These are phyloP conservation scores for Crotalus viridis DNA, from an alignment of 2,113 vertebrate genomes.

Conservation along the genomic window DNA sequence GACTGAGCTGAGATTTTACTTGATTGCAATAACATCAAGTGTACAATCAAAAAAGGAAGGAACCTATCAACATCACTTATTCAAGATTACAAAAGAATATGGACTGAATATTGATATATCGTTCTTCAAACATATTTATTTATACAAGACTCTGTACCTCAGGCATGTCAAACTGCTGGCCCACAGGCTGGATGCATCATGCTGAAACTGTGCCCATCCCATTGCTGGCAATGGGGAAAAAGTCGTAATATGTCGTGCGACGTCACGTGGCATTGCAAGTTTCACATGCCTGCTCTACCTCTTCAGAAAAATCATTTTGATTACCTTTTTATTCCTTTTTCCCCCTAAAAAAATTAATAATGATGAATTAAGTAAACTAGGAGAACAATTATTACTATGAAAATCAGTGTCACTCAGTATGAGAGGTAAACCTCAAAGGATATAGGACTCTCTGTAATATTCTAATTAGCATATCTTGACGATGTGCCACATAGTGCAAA, in stretches of 20 bases:
- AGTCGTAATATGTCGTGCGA: too few species aligned
- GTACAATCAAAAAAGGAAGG: background rate
- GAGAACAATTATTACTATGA: background rate
- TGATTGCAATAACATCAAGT: background rate
- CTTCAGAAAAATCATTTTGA: background rate
- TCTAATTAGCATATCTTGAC: background rate
- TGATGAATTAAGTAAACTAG: background rate
- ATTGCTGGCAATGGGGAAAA: too few species aligned
- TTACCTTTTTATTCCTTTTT: background rate
- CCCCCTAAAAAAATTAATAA: background rate
- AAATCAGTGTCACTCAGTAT: background rate
- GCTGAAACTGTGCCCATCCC: too few species aligned
- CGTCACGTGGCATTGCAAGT: too few species aligned
- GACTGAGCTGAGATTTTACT: background rate
- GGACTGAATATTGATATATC: background rate
- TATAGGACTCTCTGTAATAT: background rate
- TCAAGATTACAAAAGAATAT: background rate
- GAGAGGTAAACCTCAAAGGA: background rate
- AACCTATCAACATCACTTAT: background rate
- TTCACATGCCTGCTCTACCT: too few species aligned
- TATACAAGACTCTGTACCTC: background rate
- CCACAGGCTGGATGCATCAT: too few species aligned
- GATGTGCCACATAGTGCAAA: background rate
- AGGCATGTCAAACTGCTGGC: too few species aligned
- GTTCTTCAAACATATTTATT: background rate